Percentiles rank a stretch among this genome's conserved stretches.
phyloP scores from a whole-genome alignment of 2,113 vertebrate species.

The Vanacampus margaritifer region DNA sequence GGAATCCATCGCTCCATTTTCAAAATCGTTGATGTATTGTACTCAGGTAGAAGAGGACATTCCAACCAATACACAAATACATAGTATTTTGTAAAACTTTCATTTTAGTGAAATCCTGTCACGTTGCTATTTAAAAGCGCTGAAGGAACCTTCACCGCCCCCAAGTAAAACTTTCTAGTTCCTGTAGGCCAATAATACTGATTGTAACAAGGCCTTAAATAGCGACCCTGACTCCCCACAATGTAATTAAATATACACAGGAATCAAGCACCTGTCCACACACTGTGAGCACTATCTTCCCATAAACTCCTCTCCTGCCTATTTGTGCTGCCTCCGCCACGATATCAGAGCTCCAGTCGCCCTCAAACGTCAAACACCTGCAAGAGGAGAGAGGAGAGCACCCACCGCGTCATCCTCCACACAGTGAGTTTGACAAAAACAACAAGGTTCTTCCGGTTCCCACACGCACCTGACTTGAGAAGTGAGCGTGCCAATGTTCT shows the following conservation, averaged over 20 bases:
- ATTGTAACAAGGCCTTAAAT: no score
- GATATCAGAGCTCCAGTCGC: constrained; percentile 76
- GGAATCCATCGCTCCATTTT: no score
- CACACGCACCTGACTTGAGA: constrained; percentile 63
- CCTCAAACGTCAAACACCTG: constrained; percentile 85
- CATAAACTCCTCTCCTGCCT: constrained; percentile 69
- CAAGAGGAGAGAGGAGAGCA: not conserved
- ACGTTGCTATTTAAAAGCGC: no score
- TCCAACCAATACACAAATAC: no score
- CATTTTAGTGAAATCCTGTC: no score
- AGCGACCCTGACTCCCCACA: not conserved
- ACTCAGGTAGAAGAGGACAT: no score
- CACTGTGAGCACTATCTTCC: constrained; percentile 78
- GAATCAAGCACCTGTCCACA: constrained; percentile 67
- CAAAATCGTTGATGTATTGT: no score
- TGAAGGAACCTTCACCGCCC: no score
- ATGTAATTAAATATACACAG: not conserved
- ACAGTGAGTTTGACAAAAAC: not conserved
- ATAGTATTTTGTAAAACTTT: no score
- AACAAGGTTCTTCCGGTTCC: not conserved
- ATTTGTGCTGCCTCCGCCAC: constrained; percentile 65
- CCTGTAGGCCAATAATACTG: no score
- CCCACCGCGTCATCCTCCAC: not conserved
- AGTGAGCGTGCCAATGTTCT: constrained; percentile 77
- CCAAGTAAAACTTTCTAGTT: no score